Percentiles rank a stretch among this genome's conserved stretches.
Evolutionary conservation across 2,113 vertebrate species (phyloP).

Genomic region (Aegithalos caudatus): DNA sequence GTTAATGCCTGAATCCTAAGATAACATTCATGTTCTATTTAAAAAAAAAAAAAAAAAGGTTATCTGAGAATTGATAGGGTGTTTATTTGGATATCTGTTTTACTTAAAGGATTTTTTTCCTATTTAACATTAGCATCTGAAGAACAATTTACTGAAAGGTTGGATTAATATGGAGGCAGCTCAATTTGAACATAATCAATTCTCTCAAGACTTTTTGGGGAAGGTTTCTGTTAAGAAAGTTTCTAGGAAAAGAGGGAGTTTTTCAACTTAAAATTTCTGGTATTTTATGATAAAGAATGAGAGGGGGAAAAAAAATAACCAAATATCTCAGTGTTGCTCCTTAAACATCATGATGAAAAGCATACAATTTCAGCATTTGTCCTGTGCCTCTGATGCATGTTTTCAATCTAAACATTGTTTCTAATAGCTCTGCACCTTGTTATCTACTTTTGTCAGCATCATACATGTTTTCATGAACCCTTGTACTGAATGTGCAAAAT

Average conservation of each 20-base stretch:
- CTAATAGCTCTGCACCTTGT: neutral
- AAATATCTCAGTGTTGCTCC: neutral
- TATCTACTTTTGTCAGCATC: neutral
- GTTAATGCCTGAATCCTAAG: neutral
- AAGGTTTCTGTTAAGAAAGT: neutral
- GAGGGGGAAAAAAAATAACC: fast-evolving
- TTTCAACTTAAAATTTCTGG: neutral
- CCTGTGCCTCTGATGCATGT: neutral
- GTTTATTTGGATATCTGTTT: neutral
- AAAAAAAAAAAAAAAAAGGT: neutral
- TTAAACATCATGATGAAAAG: neutral
- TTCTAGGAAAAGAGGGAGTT: neutral
- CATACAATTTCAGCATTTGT: neutral
- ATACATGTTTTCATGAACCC: neutral
- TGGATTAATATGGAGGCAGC: neutral
- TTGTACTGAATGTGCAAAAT: neutral
- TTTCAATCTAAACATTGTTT: neutral
- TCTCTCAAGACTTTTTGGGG: neutral
- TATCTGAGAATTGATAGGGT: neutral
- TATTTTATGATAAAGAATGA: neutral
- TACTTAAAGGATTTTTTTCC: neutral
- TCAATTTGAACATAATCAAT: neutral
- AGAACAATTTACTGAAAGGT: neutral
- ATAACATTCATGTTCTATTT: neutral
- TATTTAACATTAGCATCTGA: neutral